These are phyloP conservation scores for Digitonthophagus gazella DNA, from an alignment of 2,888 invertebrate genomes.

Conservation along the genomic window DNA sequence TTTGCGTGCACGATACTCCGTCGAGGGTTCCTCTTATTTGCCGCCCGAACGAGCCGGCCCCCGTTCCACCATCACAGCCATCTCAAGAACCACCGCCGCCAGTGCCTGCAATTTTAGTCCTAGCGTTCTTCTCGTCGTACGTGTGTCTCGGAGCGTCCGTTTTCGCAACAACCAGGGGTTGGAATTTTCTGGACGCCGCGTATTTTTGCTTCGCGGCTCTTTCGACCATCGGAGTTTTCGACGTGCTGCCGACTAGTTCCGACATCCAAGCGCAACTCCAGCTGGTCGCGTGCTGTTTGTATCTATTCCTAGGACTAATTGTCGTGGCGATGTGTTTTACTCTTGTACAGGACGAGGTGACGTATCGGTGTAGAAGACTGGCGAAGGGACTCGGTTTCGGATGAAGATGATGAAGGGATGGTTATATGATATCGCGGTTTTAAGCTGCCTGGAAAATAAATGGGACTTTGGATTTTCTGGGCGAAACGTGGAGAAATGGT, in stretches of 20 bases:
- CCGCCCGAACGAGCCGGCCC: slow-evolving; percentile 50
- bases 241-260: slow-evolving; percentile 62
- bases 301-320: slow-evolving; percentile 74
- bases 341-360: slow-evolving; percentile 77
- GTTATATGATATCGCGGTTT: no score
- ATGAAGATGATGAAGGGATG: neutral
- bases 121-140: slow-evolving; percentile 70
- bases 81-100: slow-evolving; percentile 38
- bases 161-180: slow-evolving; percentile 78
- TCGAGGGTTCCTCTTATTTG: slow-evolving; percentile 71
- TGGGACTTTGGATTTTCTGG: no score
- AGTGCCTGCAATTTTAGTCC: slow-evolving; percentile 64
- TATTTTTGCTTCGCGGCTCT: slow-evolving; percentile 85
- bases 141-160: slow-evolving; percentile 73
- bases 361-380: slow-evolving; percentile 68
- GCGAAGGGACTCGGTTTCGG: slow-evolving; percentile 66
- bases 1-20: slow-evolving; percentile 68
- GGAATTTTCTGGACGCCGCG: slow-evolving; percentile 77
- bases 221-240: slow-evolving; percentile 80
- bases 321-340: slow-evolving; percentile 84
- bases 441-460: no score
- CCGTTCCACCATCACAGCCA: slow-evolving; percentile 21
- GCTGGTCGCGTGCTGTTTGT: slow-evolving; percentile 76
- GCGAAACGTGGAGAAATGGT: no score
- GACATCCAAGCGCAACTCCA: slow-evolving; percentile 62